Conservation (phyloP, 2,113 vertebrate species). For the Ictalurus furcatus region DNA sequence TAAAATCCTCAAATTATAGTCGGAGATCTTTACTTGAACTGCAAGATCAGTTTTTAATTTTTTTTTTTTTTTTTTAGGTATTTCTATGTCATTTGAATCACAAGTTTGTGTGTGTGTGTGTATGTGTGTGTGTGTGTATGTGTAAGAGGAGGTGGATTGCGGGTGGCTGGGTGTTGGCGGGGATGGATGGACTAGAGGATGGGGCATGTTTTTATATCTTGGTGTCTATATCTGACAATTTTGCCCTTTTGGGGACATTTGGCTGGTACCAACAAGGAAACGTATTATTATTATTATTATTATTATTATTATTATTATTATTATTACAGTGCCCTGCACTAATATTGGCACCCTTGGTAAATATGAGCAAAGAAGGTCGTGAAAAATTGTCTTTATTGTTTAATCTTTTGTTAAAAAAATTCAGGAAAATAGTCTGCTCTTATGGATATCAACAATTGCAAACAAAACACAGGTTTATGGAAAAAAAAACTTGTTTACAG, state of each 20-base stretch:
- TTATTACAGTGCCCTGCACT: too few species aligned
- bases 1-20: constrained; percentile 26
- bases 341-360: too few species aligned
- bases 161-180: neutral
- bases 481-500: too few species aligned
- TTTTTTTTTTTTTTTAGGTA: too few species aligned
- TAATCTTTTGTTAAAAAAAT: too few species aligned
- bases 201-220: constrained; percentile 1
- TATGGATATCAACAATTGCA: too few species aligned
- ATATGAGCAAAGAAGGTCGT: too few species aligned
- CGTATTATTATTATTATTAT: too few species aligned
- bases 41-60: neutral
- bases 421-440: too few species aligned
- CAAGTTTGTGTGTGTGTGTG: neutral
- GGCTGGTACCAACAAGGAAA: neutral
- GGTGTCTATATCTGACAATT: neutral
- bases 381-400: too few species aligned
- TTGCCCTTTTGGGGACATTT: neutral
- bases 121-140: constrained; percentile 10
- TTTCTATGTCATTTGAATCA: neutral
- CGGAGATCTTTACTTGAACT: neutral
- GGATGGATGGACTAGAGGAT: neutral
- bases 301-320: too few species aligned
- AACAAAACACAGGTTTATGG: too few species aligned
- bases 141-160: neutral